A percentile compares a stretch with the other conserved stretches of the same genome.
phyloP scores from a whole-genome alignment of 53 echinoderm and acorn worm genomes.

The Temnopleurus reevesii region DNA sequence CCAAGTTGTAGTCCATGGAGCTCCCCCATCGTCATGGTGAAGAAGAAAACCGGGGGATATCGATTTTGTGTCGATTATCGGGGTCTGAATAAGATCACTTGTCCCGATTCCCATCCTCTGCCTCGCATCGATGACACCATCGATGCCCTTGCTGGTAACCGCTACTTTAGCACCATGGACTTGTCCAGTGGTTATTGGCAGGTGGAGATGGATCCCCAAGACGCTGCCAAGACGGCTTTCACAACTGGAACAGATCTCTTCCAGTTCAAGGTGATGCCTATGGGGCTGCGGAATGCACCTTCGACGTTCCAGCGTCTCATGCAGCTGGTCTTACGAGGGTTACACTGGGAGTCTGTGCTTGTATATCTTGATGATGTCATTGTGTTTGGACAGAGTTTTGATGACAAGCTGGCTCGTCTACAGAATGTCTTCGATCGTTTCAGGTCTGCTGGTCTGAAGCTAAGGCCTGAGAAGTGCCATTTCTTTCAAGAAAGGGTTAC shows the following conservation, averaged over 20 bases:
- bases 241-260: no score
- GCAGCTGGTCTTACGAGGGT: slow-evolving; percentile 61
- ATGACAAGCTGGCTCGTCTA: slow-evolving; percentile 59
- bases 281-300: slow-evolving; percentile 73
- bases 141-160: slow-evolving; percentile 69
- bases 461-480: slow-evolving; percentile 43
- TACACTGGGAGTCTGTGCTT: slow-evolving; percentile 63
- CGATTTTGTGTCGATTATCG: slow-evolving; percentile 77
- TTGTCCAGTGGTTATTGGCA: no score
- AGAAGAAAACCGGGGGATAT: slow-evolving; percentile 65
- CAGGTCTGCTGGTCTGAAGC: slow-evolving; percentile 33
- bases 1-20: slow-evolving; percentile 70
- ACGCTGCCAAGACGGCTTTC: no score
- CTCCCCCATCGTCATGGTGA: slow-evolving; percentile 73
- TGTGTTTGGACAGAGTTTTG: slow-evolving; percentile 61
- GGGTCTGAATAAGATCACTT: slow-evolving; percentile 60
- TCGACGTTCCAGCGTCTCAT: slow-evolving; percentile 72
- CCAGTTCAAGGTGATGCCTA: slow-evolving; percentile 60
- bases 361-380: slow-evolving; percentile 78
- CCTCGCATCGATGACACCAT: slow-evolving; percentile 81
- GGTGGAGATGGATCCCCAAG: no score
- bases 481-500: slow-evolving; percentile 55
- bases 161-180: no score
- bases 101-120: slow-evolving; percentile 74
- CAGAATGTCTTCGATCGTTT: slow-evolving; percentile 55